Conservation (phyloP, 1,140 invertebrate genomes). For the Druon quercuslanigerum region DNA sequence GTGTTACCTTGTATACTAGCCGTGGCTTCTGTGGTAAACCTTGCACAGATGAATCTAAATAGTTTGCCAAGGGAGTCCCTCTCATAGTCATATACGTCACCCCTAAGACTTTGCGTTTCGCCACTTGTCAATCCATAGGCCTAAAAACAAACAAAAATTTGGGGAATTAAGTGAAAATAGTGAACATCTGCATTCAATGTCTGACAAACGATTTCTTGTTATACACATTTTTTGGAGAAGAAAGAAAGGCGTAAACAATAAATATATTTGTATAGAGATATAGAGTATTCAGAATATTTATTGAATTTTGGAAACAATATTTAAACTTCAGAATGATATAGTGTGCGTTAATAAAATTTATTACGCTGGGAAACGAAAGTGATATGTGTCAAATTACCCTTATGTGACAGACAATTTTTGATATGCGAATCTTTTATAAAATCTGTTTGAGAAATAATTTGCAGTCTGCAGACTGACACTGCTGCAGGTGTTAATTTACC, state of each 20-base stretch:
- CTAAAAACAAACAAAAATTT: slow-evolving; percentile 9
- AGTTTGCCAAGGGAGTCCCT: slow-evolving; percentile 28
- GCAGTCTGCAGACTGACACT: neutral
- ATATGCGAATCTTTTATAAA: neutral
- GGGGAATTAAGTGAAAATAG: neutral
- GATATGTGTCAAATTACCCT: too few species aligned
- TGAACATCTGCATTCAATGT: too few species aligned
- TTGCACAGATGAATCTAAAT: slow-evolving; percentile 31
- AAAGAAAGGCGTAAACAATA: too few species aligned
- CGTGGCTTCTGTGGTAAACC: slow-evolving; percentile 34
- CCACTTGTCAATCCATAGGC: neutral
- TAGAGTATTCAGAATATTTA: too few species aligned
- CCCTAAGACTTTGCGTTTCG: neutral
- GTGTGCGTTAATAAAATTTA: too few species aligned
- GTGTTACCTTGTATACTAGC: slow-evolving; percentile 12
- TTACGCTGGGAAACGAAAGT: too few species aligned
- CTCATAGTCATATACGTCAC: neutral
- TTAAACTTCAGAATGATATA: too few species aligned
- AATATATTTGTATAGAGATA: too few species aligned
- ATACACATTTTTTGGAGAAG: too few species aligned
- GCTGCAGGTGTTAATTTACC: slow-evolving; percentile 6
- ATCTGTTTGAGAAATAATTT: neutral
- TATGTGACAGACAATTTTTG: too few species aligned
- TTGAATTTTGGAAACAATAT: too few species aligned
- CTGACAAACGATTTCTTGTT: too few species aligned